phyloP scores from a whole-genome alignment of 2,888 invertebrate genomes.

The Phymatocera aterrima region DNA sequence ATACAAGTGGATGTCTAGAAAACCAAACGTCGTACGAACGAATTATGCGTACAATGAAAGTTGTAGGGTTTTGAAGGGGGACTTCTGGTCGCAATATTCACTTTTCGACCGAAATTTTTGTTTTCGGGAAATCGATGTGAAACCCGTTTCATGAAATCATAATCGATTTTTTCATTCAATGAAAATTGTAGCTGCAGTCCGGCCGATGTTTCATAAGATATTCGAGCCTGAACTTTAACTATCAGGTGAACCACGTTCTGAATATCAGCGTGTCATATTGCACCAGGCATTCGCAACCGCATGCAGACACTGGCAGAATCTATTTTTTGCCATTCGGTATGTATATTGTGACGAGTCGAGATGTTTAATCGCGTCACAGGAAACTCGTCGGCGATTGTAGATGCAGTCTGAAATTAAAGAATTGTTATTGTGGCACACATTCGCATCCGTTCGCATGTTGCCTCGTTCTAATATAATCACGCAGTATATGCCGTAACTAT shows the following conservation, averaged over 20 bases:
- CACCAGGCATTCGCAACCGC: slow-evolving; percentile 3
- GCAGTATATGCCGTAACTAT: neutral
- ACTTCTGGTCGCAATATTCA: no score
- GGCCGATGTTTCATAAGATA: neutral
- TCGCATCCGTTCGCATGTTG: neutral
- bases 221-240: neutral
- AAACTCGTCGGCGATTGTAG: slow-evolving; percentile 21
- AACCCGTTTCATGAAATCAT: no score
- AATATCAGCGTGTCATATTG: neutral
- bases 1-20: no score
- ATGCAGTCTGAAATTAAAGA: neutral
- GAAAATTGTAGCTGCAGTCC: no score
- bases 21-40: no score
- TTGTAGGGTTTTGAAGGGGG: no score
- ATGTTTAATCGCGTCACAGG: slow-evolving; percentile 13
- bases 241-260: neutral
- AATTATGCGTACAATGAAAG: no score
- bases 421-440: neutral
- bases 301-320: slow-evolving; percentile 10
- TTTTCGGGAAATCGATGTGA: no score
- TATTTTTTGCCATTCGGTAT: neutral
- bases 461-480: no score
- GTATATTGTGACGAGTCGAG: slow-evolving; percentile 2
- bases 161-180: no score
- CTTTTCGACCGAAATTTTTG: no score